Percentiles rank a stretch among this genome's conserved stretches.
These are phyloP conservation scores for Characodon lateralis DNA, from an alignment of 2,797 vertebrate species.

Conservation along the genomic window DNA sequence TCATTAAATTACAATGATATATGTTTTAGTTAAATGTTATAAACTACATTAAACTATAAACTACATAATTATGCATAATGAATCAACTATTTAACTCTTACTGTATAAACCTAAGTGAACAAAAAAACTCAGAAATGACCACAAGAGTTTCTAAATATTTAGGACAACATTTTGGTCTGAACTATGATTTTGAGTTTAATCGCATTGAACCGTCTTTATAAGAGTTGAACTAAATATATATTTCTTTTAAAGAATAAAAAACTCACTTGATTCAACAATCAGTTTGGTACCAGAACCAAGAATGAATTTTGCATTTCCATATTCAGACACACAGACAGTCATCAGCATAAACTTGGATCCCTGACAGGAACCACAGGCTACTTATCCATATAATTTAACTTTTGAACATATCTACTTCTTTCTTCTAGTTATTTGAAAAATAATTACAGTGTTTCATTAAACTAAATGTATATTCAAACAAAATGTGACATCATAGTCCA, in stretches of 20 bases:
- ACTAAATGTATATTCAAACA: not conserved
- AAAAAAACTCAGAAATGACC: too few species aligned
- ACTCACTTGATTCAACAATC: not conserved
- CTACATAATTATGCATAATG: not conserved
- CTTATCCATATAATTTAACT: too few species aligned
- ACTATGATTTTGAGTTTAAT: not conserved
- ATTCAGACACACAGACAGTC: not conserved
- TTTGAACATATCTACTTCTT: too few species aligned
- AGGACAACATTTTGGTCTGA: not conserved
- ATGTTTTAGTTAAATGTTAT: not conserved
- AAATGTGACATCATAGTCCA: not conserved
- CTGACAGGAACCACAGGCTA: not conserved
- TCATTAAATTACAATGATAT: too few species aligned
- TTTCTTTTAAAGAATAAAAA: not conserved
- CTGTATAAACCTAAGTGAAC: too few species aligned
- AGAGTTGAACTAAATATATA: not conserved
- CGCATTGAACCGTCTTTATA: not conserved
- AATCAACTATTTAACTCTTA: not conserved
- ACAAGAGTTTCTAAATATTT: not conserved
- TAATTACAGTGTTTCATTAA: not conserved
- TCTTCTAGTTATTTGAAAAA: too few species aligned
- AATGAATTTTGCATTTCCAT: not conserved
- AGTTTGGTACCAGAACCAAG: slow-evolving; percentile 9
- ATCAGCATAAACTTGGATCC: not conserved
- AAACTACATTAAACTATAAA: not conserved